Percentiles rank a stretch among this genome's conserved stretches.
Conservation (phyloP, 2,797 vertebrate genomes). For the Yasuhikotakia modesta region DNA sequence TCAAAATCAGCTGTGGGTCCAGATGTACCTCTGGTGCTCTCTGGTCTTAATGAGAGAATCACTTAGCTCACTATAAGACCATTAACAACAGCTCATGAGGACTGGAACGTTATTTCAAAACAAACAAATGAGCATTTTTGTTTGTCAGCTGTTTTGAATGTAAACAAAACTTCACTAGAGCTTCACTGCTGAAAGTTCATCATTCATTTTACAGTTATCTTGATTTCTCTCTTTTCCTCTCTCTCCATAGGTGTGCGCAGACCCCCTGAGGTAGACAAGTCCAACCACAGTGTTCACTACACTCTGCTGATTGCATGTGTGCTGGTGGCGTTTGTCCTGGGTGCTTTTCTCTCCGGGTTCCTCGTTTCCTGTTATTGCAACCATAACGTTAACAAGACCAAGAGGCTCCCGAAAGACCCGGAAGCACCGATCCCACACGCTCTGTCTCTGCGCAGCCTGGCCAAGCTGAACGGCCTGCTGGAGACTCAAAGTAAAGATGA, state of each 20-base stretch:
- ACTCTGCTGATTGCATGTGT: slow-evolving; percentile 89
- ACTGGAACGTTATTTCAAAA: slow-evolving; percentile 15
- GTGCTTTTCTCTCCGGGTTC: slow-evolving; percentile 88
- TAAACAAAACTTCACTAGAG: slow-evolving; percentile 31
- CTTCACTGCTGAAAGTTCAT: slow-evolving; percentile 14
- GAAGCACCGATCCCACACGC: slow-evolving; percentile 85
- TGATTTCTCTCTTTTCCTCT: slow-evolving; percentile 16
- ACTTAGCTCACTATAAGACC: slow-evolving; percentile 43
- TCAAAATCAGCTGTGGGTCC: slow-evolving; percentile 21
- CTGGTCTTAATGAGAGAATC: slow-evolving; percentile 44
- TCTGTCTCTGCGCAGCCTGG: slow-evolving; percentile 86
- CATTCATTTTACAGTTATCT: slow-evolving; percentile 31
- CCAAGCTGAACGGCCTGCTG: slow-evolving; percentile 85
- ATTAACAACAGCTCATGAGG: slow-evolving; percentile 30
- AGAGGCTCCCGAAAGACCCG: slow-evolving; percentile 80
- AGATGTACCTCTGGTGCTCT: slow-evolving; percentile 6
- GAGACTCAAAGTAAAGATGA: slow-evolving; percentile 81
- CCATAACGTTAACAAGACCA: slow-evolving; percentile 80
- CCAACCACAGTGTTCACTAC: slow-evolving; percentile 84
- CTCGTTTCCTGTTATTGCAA: slow-evolving; percentile 91
- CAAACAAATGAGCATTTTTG: background rate
- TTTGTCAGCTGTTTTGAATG: too few species aligned
- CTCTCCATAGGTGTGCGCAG: slow-evolving; percentile 77
- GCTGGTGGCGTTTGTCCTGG: slow-evolving; percentile 86
- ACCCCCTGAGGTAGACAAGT: slow-evolving; percentile 77